Base-by-base conservation (phyloP, 2,888 invertebrate genomes). In the Thera obeliscata region DNA sequence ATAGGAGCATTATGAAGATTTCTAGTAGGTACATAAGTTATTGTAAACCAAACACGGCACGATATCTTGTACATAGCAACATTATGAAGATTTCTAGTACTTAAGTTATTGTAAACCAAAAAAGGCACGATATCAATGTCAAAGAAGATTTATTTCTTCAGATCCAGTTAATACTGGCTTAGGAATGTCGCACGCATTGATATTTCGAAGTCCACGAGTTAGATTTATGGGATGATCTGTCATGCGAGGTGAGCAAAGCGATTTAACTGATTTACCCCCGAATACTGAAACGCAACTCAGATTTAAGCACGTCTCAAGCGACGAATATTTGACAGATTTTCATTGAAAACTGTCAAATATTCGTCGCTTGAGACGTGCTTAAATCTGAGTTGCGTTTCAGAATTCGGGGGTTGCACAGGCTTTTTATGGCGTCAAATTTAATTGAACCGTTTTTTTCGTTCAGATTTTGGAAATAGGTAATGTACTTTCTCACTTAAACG, bases 151-250 rank as follows among this genome's bases (percentile, higher is more conserved):
- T 81, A 83, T 86, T 88, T 85, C 81, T 81, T 83, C 76, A 83
- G 41, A 85, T 83, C 87, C 88, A 84, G 88, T 87, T 87, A 86
- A 88, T 85, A 78, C 81, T 78, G 87, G 90, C 89, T 90, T 88
- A 90, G 83, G 82, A 76, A 85, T 83, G 81, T 84, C 82, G 81
- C 82, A 88, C 87, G 86, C 86, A 83, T 87, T 81, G 81, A 81
- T 79, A 84, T 84, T 80, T 80, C 74, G 72, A 76, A 74, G 68
- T 76, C 75, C 75, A 69, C 74, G 68, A 80, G 69, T 77, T 71
- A 80, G 82, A 79, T 81, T 76, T 76, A 76, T 74, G 61, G 72
- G 70, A 75, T 78, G 62, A 69, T 69, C 61, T 65, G 59, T 69
- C 65, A 69, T 56, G 58, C 50, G 65, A 64, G 43, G 56, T 65